Evolutionary conservation across 1,140 invertebrate genomes (phyloP).

Genomic region (Eumeta japonica): DNA sequence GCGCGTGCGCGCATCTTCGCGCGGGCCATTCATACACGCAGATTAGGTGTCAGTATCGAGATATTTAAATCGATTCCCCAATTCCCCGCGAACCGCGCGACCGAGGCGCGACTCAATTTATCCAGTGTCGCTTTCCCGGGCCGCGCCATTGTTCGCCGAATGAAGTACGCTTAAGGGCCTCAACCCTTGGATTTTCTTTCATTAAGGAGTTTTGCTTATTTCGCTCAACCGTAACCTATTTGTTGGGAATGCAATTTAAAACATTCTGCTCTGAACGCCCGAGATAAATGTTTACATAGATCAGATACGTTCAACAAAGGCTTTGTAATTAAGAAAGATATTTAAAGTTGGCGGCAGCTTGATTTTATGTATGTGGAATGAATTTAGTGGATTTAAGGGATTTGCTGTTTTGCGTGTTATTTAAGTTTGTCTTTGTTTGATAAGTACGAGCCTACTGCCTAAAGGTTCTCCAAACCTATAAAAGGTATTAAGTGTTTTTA

Average conservation of each 20-base stretch:
- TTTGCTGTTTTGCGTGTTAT: slow-evolving; percentile 46
- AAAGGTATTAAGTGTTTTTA: too few species aligned
- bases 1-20: too few species aligned
- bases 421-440: slow-evolving; percentile 8
- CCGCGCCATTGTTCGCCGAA: slow-evolving; percentile 47
- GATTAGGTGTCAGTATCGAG: slow-evolving; percentile 50
- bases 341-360: slow-evolving; percentile 55
- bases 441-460: too few species aligned
- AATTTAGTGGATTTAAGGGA: slow-evolving; percentile 52
- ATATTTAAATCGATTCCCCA: slow-evolving; percentile 56
- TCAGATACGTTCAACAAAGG: slow-evolving; percentile 58
- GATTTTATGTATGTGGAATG: slow-evolving; percentile 49
- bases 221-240: slow-evolving; percentile 50
- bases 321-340: slow-evolving; percentile 59
- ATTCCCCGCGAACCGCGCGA: slow-evolving; percentile 48
- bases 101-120: slow-evolving; percentile 45
- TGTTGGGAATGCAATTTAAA: slow-evolving; percentile 53
- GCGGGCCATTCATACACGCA: too few species aligned
- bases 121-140: slow-evolving; percentile 34
- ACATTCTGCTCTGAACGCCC: slow-evolving; percentile 38
- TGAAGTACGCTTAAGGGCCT: slow-evolving; percentile 37
- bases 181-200: slow-evolving; percentile 42
- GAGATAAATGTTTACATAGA: slow-evolving; percentile 49
- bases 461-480: too few species aligned
- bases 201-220: slow-evolving; percentile 53